Percentiles rank a stretch among this genome's conserved stretches.
Evolutionary conservation across 2,888 invertebrate species (phyloP).

Genomic region (Drosophila yooni): DNA sequence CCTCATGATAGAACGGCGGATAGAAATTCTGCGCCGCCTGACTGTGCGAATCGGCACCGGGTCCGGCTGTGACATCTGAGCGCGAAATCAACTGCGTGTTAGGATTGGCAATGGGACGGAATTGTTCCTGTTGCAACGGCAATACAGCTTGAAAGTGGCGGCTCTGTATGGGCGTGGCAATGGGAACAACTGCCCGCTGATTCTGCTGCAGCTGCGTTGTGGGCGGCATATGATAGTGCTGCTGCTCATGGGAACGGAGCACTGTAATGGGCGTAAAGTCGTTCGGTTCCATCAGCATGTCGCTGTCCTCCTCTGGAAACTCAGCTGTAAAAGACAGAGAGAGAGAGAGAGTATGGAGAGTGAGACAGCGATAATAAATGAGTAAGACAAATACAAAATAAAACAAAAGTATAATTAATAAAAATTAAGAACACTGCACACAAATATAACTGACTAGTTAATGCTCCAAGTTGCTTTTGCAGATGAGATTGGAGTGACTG

Average conservation of each 20-base stretch:
- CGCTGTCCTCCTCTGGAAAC: conserved; percentile 84
- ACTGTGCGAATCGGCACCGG: conserved; percentile 73
- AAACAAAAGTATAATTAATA: neutral
- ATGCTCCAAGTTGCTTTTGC: neutral
- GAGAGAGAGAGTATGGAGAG: neutral
- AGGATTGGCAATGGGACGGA: conserved; percentile 70
- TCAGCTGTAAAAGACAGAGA: conserved; percentile 64
- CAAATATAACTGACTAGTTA: neutral
- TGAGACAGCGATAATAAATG: neutral
- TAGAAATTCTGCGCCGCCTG: conserved; percentile 90
- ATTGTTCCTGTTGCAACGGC: conserved; percentile 63
- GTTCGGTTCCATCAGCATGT: conserved; percentile 85
- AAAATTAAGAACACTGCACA: neutral
- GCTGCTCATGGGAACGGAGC: conserved; percentile 83
- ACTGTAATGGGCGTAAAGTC: conserved; percentile 83
- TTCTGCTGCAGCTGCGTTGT: conserved; percentile 62
- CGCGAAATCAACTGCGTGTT: conserved; percentile 60
- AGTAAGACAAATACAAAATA: neutral
- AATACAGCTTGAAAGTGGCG: conserved; percentile 53
- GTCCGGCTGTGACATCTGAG: conserved; percentile 50
- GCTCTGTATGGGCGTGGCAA: conserved; percentile 33
- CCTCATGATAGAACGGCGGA: conserved; percentile 89
- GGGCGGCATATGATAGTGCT: conserved; percentile 80
- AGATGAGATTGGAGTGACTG: neutral
- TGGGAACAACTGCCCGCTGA: conserved; percentile 14